A percentile compares a stretch with the other conserved stretches of the same genome.
Evolutionary conservation across 2,113 vertebrate species (phyloP).

Genomic region (Vulpes lagopus): DNA sequence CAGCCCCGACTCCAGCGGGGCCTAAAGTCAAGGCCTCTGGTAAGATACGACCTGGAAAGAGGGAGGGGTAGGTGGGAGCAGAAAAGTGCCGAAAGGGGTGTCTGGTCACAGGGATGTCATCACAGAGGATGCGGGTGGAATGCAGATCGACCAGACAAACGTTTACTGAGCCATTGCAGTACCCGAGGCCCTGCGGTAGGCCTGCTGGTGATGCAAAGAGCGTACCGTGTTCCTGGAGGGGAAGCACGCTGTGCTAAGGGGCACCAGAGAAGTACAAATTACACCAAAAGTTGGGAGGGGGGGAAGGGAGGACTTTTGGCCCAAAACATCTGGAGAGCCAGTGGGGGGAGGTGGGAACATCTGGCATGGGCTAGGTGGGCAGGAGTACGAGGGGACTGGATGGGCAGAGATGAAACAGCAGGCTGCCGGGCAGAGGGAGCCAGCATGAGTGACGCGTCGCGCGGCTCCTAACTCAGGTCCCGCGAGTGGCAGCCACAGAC

Average conservation of each 20-base stretch:
- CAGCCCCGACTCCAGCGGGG: neutral
- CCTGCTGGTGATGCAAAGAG: neutral
- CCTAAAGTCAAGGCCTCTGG: neutral
- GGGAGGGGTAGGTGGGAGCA: neutral
- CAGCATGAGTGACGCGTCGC: rapidly evolving
- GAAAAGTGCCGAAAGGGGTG: neutral
- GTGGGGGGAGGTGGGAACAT: too few species aligned
- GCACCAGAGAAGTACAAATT: too few species aligned
- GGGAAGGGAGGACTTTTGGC: neutral
- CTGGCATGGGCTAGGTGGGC: neutral
- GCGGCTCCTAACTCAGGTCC: rapidly evolving
- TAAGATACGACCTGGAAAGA: neutral
- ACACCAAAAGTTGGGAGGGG: neutral
- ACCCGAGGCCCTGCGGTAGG: rapidly evolving
- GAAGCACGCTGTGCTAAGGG: rapidly evolving
- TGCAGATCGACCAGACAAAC: neutral
- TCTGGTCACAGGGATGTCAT: neutral
- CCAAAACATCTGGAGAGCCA: neutral
- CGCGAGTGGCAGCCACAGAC: neutral
- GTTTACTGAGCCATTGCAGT: neutral
- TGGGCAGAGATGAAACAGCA: too few species aligned
- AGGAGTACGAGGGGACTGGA: too few species aligned
- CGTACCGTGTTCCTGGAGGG: rapidly evolving
- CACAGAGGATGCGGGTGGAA: neutral
- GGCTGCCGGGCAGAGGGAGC: neutral